These are phyloP conservation scores for Luehdorfia chinensis DNA, from an alignment of 1,140 invertebrate species.

Conservation along the genomic window DNA sequence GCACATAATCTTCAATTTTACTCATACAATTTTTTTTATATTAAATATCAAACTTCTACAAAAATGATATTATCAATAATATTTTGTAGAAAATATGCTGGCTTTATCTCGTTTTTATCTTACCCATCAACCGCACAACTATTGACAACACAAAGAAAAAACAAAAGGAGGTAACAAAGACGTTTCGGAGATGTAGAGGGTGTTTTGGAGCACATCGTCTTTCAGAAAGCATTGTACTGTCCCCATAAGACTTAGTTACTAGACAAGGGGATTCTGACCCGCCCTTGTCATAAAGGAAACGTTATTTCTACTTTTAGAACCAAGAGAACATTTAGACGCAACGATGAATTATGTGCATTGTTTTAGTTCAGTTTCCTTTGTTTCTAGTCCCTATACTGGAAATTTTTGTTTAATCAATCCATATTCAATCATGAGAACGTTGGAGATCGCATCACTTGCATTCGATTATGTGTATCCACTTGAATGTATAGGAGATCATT, in stretches of 20 bases:
- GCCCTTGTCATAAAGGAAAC: slow-evolving; percentile 25
- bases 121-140: too few relatives aligned
- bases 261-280: slow-evolving; percentile 39
- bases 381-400: slow-evolving; percentile 19
- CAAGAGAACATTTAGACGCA: not conserved
- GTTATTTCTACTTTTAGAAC: slow-evolving; percentile 28
- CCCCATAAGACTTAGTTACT: slow-evolving; percentile 35
- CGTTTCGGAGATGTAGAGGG: slow-evolving; percentile 38
- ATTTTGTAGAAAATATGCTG: too few relatives aligned
- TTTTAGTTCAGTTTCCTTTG: too few relatives aligned
- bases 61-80: too few relatives aligned
- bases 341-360: slow-evolving; percentile 22
- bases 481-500: not conserved
- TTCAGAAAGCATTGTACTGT: slow-evolving; percentile 36
- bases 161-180: slow-evolving; percentile 44
- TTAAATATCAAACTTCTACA: too few relatives aligned
- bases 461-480: not conserved
- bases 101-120: too few relatives aligned
- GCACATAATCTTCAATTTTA: too few relatives aligned
- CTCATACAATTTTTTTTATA: too few relatives aligned
- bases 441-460: not conserved
- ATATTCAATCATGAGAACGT: slow-evolving; percentile 30
- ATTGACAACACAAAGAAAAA: slow-evolving; percentile 46
- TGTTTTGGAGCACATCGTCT: slow-evolving; percentile 30
- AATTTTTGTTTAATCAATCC: slow-evolving; percentile 35